Conservation (phyloP, 2,113 vertebrate species). For the Haplochromis burtoni region DNA sequence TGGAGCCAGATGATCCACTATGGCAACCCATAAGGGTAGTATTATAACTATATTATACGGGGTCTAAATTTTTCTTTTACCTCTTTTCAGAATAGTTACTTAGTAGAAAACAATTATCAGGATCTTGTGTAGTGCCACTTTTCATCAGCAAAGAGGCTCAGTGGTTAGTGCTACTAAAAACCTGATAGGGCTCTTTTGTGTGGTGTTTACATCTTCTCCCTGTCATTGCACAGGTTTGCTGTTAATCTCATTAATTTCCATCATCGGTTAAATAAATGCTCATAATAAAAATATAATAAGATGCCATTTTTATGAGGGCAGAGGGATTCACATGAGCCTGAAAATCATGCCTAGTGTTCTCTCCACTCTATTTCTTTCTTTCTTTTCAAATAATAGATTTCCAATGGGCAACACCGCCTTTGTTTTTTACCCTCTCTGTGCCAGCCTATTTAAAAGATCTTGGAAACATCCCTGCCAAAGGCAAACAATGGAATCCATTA, state of each 20-base stretch:
- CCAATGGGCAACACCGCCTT: background rate
- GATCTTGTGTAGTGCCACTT: background rate
- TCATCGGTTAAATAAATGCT: background rate
- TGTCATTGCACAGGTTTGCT: background rate
- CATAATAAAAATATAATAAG: background rate
- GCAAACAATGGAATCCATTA: background rate
- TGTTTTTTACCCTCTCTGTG: background rate
- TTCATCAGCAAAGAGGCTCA: background rate
- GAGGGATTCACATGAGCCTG: background rate
- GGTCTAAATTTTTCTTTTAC: background rate
- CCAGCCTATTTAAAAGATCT: background rate
- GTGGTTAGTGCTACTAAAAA: background rate
- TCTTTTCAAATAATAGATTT: background rate
- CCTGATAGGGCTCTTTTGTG: background rate
- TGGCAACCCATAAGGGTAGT: background rate
- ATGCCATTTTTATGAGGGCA: background rate
- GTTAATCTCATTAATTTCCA: background rate
- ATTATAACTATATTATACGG: background rate
- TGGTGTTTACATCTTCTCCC: background rate
- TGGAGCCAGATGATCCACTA: background rate
- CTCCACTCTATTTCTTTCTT: background rate
- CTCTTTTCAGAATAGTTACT: background rate
- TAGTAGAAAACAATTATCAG: background rate
- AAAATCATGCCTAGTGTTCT: background rate
- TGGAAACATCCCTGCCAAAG: background rate